Evolutionary conservation across 2,797 vertebrate species (phyloP), one percentile per base, ranked within the genome.

Genomic region (Sciaenops ocellatus): DNA sequence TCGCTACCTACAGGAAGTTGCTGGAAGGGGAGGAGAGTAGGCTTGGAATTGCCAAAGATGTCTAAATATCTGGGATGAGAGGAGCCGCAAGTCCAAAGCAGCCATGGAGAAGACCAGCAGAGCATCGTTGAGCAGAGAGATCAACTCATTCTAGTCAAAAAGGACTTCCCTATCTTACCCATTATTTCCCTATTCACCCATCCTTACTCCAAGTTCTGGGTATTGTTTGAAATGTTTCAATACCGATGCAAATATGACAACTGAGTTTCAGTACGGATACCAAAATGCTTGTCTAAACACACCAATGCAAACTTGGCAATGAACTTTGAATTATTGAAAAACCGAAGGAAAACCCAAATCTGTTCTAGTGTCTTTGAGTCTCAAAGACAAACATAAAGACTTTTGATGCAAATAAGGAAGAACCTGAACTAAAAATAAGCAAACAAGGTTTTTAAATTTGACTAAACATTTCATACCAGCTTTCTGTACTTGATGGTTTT

Each of bases 1-100:
- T 96, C 11, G 95, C 96, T 63, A 96, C 95, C 78, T 97, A 97
- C 92, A 95, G 96, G 88, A 96, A 95, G 90, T 94, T 96, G 34
- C 94, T 96, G 88, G 96, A 97, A 84, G 96, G 94, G 20, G 96
- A 97, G 79, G 96, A 97, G 83, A 62, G 86, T 41, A 92, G 96
- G 89, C 94, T 97, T 22, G 96, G 96, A 26, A 94, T 97, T 67
- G 15, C 81, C 30, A 93, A 94, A 80, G 88, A 87, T 20, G 73
- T 38, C 59, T 93, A 80, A 90, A 84, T 55, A 30, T 70, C 73
- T 9, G 10, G 17, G 54, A 61, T 17, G 61, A 74, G 57, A 42
- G 61, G 81, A 72, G 56, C 67, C 15, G 69, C 78, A 51, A 55
- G 26, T 76, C 82, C 30, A 38, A 56, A 78, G 69, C 46, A 38